phyloP scores from a whole-genome alignment of 1,140 invertebrate species.

The Nautilus pompilius region DNA sequence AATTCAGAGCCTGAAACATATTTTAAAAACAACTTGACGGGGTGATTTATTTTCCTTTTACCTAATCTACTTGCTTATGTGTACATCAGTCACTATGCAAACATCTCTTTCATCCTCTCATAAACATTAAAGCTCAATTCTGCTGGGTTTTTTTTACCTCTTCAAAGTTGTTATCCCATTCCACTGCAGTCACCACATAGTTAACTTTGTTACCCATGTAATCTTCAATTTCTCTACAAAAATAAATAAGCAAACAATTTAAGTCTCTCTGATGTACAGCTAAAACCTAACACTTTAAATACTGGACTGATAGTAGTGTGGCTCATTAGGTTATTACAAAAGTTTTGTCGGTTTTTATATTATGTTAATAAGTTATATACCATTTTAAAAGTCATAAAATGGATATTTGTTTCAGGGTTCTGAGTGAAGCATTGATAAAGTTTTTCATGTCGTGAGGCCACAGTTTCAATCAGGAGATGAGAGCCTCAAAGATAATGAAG shows the following conservation, averaged over 20 bases:
- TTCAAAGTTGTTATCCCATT: conserved; percentile 57
- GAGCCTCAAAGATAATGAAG: too few species aligned
- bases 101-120: neutral
- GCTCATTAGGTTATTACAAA: too few species aligned
- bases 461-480: too few species aligned
- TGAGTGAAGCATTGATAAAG: too few species aligned
- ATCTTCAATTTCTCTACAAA: conserved; percentile 46
- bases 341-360: too few species aligned
- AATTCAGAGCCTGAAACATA: conserved; percentile 45
- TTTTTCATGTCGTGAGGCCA: too few species aligned
- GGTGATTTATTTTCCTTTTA: neutral
- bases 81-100: neutral
- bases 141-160: conserved; percentile 31
- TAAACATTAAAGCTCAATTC: neutral
- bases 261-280: neutral
- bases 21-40: neutral
- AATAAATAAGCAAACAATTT: conserved; percentile 19
- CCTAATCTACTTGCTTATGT: neutral
- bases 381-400: too few species aligned
- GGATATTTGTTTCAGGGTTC: too few species aligned
- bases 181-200: conserved; percentile 45
- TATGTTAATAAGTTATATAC: too few species aligned
- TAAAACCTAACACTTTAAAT: too few species aligned
- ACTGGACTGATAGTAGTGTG: neutral
- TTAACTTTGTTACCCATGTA: conserved; percentile 53